Conservation (phyloP, 2,797 vertebrate genomes). For the Diceros bicornis region DNA sequence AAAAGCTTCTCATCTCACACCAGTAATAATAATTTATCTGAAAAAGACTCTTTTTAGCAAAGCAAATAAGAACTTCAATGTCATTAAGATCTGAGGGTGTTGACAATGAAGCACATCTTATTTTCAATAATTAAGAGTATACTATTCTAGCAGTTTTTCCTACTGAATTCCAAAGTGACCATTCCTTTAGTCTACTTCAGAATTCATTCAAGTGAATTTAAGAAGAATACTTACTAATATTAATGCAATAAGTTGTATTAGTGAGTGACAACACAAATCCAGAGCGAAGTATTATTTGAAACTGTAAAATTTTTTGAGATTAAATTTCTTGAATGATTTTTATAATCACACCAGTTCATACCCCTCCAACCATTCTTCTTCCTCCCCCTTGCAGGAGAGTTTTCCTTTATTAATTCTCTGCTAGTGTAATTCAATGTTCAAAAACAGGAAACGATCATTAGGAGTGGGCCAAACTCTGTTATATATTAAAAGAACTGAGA, state of each 20-base stretch:
- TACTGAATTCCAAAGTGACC: not conserved
- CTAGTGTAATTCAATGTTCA: conserved; percentile 10
- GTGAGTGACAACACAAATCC: not conserved
- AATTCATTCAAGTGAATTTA: not conserved
- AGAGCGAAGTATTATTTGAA: not conserved
- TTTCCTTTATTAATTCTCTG: conserved; percentile 60
- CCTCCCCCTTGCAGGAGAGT: not conserved
- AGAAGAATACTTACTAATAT: not conserved
- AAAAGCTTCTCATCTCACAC: not conserved
- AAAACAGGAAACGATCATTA: conserved; percentile 68
- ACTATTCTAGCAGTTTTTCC: not conserved
- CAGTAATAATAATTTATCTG: not conserved
- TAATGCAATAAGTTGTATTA: not conserved
- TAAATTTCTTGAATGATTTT: not conserved
- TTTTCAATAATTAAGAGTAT: not conserved
- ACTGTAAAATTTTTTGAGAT: not conserved
- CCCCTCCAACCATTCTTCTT: not conserved
- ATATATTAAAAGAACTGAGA: conserved; percentile 62
- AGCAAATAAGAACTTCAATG: not conserved
- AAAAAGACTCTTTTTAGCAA: not conserved
- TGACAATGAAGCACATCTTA: not conserved
- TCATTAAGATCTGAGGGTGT: not conserved
- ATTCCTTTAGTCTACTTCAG: not conserved
- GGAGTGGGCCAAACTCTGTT: not conserved
- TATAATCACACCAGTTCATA: not conserved